Base-by-base conservation (phyloP, 2,113 vertebrate species). In the Etheostoma cragini region DNA sequence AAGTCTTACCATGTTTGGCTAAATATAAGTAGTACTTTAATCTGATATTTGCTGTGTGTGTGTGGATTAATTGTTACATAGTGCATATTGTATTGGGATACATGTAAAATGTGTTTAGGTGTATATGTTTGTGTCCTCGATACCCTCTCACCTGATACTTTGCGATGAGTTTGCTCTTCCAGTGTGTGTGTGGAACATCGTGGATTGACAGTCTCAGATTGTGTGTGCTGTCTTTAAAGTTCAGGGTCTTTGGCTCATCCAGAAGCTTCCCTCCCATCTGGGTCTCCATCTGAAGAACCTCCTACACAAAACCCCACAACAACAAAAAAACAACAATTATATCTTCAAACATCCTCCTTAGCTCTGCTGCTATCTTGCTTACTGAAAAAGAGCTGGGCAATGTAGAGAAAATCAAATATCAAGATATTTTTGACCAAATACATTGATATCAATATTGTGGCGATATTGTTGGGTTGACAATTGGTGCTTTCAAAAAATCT, bases 151-250 rank as follows among this genome's bases (percentile, higher is more conserved):
- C 97, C 97, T 98, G 98, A 83, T 98, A 98, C 83, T 98, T 98
- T 62, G 97, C 97, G 76, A 98, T 93, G 73, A 99, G 87, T 90
- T 98, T 99, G 95, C 97, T 99, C 90, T 97, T 98, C 98, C 98
- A 99, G 72, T 97, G 95, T 57, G 96, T 96, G 88, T 98, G 97
- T 52, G 97, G 91, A 42, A 98, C 92, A 3, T 98, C 97, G 0
- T 99, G 98, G 83, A 99, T 93, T 0, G 98, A 99, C 47, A 99
- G 94, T 84, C 98, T 97, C 82, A 99, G 95, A 86, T 99, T 98
- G 84, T 98, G 97, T 80, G 96, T 96, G 87, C 97, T 99, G 93
- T 97, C 97, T 93, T 98, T 98, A 89, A 99, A 99, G 92, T 96
- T 95, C 87, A 99, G 94, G 64, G 96, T 95, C 94, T 98, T 98